Evolutionary conservation across 2,888 invertebrate species (phyloP), one percentile per base, ranked within the genome.

Genomic region (Caradrina kadenii): DNA sequence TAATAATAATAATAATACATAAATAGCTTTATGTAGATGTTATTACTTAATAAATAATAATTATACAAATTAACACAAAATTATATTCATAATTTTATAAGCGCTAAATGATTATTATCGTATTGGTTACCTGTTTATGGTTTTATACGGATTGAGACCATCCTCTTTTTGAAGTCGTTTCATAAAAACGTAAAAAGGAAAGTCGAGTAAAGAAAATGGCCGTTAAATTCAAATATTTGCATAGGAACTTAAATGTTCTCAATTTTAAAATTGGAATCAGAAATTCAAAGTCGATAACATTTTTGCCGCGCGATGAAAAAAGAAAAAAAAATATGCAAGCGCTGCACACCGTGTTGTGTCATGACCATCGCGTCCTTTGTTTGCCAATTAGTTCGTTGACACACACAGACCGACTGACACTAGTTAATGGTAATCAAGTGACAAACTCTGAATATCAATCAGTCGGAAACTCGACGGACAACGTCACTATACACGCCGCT

Each of bases 361-460:
- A 76, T 71, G 76, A 78, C 63, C 55, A 54, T 69, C 66, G 75
- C 75, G 82, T 74, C 83, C 86, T 92, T 93, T 93, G 92, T 93
- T 90, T 90, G 89, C 88, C 90, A 91, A 92, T 92, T 92, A 91
- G 93, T 93, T 93, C 92, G 90, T 92, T 93, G 93, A 93, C 93
- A 89, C 90, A 86, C 89, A 85, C 75, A 79, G 69, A 71, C 80
- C 72, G 69, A 68, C 71, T 70, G 86, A 86, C 88, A 86, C 81
- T 81, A 81, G 86, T 85, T 86, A 87, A 91, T 92, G 91, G 87
- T 88, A 88, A 87, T 86, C 85, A 67, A 60, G 71, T 58, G 68
- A 86, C 83, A 77, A 69, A 72, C 59, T 50, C 50, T 31, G 91
- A 86, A 90, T 91, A 76, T 45, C 78, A 88, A 91, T 81, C 78